These are phyloP conservation scores for Polydesmus complanatus DNA, from an alignment of 2,888 invertebrate species.

Conservation along the genomic window DNA sequence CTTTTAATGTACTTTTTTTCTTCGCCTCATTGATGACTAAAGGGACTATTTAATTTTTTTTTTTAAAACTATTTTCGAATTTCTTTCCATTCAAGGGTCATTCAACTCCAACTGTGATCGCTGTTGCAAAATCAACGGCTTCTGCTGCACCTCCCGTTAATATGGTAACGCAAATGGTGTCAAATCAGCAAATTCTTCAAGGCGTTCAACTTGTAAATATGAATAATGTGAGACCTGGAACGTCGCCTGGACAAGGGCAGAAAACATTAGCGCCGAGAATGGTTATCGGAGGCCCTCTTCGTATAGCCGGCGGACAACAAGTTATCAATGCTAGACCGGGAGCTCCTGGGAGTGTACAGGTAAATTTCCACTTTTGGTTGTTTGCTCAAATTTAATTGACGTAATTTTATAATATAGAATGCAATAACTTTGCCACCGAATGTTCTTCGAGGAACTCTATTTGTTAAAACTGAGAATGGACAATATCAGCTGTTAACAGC, in stretches of 20 bases:
- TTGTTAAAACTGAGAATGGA: conserved; percentile 93
- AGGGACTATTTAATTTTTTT: background rate
- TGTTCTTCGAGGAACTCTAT: conserved; percentile 73
- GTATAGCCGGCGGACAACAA: conserved; percentile 43
- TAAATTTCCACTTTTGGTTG: too few species aligned
- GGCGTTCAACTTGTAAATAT: conserved; percentile 63
- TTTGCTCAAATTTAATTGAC: too few species aligned
- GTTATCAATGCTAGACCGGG: conserved; percentile 68
- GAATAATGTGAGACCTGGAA: conserved; percentile 48
- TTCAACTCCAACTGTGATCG: conserved; percentile 7
- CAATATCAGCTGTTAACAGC: conserved; percentile 82
- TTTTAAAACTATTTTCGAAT: too few species aligned
- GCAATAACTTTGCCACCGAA: conserved; percentile 60
- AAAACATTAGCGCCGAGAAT: conserved; percentile 68
- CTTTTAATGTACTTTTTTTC: background rate
- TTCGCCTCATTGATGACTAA: background rate
- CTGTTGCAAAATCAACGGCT: conserved; percentile 5
- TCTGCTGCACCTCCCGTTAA: conserved; percentile 14
- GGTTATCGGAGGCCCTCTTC: conserved; percentile 41
- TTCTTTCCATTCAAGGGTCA: conserved; percentile 11
- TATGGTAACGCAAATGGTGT: conserved; percentile 21
- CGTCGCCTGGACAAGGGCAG: conserved; percentile 44
- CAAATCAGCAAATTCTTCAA: conserved; percentile 18
- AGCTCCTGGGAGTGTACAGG: conserved; percentile 39
- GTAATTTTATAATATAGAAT: too few species aligned